Percentiles rank a stretch among this genome's conserved stretches.
These are phyloP conservation scores for Tenodera sinensis DNA, from an alignment of 2,888 invertebrate genomes.

Conservation along the genomic window DNA sequence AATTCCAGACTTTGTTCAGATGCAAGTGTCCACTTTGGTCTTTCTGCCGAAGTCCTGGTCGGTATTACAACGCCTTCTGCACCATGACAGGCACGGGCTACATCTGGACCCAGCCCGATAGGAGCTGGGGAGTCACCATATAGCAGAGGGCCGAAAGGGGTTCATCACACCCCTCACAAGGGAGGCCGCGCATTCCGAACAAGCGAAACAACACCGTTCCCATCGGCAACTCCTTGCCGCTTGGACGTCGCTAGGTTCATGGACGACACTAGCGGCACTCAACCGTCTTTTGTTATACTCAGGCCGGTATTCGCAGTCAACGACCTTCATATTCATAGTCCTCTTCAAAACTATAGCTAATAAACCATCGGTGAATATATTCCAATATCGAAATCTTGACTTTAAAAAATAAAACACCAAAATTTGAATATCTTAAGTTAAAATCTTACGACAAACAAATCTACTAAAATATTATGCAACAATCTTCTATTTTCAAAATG, in stretches of 20 bases:
- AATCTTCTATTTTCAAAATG: too few species aligned
- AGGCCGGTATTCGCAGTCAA: too few species aligned
- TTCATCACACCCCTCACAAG: not conserved
- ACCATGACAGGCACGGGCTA: constrained; percentile 87
- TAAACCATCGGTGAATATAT: too few species aligned
- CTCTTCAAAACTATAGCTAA: too few species aligned
- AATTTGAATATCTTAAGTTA: too few species aligned
- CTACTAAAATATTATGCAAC: too few species aligned
- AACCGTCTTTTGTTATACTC: not conserved
- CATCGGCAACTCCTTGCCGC: not conserved
- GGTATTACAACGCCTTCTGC: constrained; percentile 87
- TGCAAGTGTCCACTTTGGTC: constrained; percentile 88
- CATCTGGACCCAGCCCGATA: constrained; percentile 79
- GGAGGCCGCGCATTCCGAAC: not conserved
- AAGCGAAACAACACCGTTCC: not conserved
- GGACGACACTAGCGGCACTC: not conserved
- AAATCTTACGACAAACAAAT: too few species aligned
- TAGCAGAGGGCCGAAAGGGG: constrained; percentile 20
- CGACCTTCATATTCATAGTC: too few species aligned
- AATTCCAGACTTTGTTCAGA: constrained; percentile 80
- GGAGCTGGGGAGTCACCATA: constrained; percentile 40
- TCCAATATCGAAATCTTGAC: too few species aligned
- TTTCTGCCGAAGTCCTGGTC: constrained; percentile 81
- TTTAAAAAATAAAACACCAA: too few species aligned
- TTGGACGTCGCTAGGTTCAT: not conserved